Evolutionary conservation across 2,797 vertebrate genomes (phyloP).

Genomic region (Artibeus lituratus): DNA sequence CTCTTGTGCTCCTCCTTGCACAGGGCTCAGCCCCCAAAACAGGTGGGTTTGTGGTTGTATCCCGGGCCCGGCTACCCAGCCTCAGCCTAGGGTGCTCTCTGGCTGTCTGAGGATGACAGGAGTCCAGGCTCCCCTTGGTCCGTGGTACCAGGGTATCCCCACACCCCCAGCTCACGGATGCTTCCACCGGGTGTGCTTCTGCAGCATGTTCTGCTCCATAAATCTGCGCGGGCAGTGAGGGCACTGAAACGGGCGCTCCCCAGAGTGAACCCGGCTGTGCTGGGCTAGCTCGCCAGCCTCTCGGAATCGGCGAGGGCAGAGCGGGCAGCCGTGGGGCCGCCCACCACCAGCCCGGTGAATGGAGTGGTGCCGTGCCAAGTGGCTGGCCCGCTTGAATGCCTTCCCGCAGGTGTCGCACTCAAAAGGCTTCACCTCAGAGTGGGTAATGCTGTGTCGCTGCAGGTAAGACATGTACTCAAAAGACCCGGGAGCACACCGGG

Average conservation of each 20-base stretch:
- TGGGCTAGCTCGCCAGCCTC: slow-evolving; percentile 65
- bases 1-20: neutral
- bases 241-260: slow-evolving; percentile 63
- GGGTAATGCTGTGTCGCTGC: slow-evolving; percentile 79
- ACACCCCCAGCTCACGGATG: slow-evolving; percentile 2
- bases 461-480: slow-evolving; percentile 80
- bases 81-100: neutral
- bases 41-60: neutral
- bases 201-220: slow-evolving; percentile 71
- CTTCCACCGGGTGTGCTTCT: slow-evolving; percentile 68
- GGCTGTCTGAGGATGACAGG: neutral
- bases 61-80: neutral
- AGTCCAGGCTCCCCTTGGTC: neutral
- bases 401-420: slow-evolving; percentile 76
- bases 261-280: slow-evolving; percentile 65
- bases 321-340: slow-evolving; percentile 58
- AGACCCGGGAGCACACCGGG: slow-evolving; percentile 75
- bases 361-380: slow-evolving; percentile 70
- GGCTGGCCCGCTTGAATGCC: slow-evolving; percentile 78
- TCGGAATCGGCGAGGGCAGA: slow-evolving; percentile 69
- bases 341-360: slow-evolving; percentile 50
- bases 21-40: neutral
- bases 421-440: slow-evolving; percentile 76
- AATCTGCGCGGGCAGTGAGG: slow-evolving; percentile 64
- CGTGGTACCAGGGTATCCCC: neutral